Conservation (phyloP, 92 coral and sea anemone genomes). For the Epizoanthus scotinus region DNA sequence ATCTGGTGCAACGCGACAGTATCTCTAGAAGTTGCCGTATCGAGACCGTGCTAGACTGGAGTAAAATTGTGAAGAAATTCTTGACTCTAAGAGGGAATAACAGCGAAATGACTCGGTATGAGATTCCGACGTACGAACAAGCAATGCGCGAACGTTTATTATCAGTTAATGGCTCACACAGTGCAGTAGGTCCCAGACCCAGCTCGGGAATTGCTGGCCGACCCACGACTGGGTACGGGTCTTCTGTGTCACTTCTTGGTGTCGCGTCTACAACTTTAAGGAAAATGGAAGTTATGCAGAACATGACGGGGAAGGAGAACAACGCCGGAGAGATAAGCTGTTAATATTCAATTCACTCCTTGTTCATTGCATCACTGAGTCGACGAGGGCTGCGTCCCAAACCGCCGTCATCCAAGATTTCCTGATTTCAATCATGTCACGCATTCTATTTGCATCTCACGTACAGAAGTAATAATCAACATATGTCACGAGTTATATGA, state of each 20-base stretch:
- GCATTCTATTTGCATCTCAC: too few species aligned
- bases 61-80: constrained; percentile 74
- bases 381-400: neutral
- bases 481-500: too few species aligned
- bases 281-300: constrained; percentile 75
- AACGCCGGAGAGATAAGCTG: neutral
- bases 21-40: constrained; percentile 62
- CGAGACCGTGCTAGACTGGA: constrained; percentile 94
- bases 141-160: constrained; percentile 51
- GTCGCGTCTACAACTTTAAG: constrained; percentile 75
- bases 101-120: constrained; percentile 52
- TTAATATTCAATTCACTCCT: neutral
- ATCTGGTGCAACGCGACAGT: constrained; percentile 59
- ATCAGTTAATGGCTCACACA: constrained; percentile 42
- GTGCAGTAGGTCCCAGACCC: constrained; percentile 50
- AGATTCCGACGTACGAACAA: constrained; percentile 36
- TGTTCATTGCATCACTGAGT: neutral
- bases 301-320: constrained; percentile 50
- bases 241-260: constrained; percentile 80
- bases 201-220: constrained; percentile 55
- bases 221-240: constrained; percentile 68
- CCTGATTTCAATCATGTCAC: too few species aligned
- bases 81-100: constrained; percentile 64
- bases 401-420: too few species aligned
- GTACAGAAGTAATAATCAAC: too few species aligned